A percentile compares a stretch with the other conserved stretches of the same genome.
These are phyloP conservation scores for Ispidina picta DNA, from an alignment of 2,797 vertebrate species.

Conservation along the genomic window DNA sequence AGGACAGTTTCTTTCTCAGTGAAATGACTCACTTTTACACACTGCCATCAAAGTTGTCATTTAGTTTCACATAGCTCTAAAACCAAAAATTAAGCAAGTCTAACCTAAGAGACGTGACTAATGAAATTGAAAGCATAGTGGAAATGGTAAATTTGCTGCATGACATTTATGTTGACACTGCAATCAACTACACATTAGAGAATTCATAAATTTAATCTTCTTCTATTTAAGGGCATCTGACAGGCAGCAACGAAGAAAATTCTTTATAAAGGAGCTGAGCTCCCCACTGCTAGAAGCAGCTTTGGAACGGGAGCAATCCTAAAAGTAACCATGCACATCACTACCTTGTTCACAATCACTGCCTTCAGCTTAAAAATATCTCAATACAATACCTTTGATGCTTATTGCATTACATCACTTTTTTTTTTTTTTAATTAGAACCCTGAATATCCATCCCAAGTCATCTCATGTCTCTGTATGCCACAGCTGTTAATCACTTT, in stretches of 20 bases:
- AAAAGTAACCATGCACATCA: neutral
- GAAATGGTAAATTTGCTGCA: conserved; percentile 38
- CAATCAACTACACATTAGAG: conserved; percentile 67
- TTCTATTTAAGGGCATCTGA: conserved; percentile 30
- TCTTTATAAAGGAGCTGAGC: conserved; percentile 24
- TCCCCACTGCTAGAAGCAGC: conserved; percentile 7
- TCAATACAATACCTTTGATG: neutral
- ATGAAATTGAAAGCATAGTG: conserved; percentile 46
- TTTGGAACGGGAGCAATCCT: neutral
- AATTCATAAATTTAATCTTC: conserved; percentile 46
- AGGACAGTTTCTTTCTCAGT: neutral
- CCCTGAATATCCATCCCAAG: neutral
- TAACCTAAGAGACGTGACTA: conserved; percentile 30
- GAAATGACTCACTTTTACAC: neutral
- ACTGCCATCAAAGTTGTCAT: neutral
- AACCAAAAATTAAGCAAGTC: conserved; percentile 8
- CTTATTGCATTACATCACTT: neutral
- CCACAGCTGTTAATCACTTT: neutral
- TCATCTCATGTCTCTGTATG: neutral
- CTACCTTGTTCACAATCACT: neutral
- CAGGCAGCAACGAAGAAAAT: neutral
- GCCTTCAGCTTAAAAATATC: neutral
- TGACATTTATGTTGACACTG: conserved; percentile 63
- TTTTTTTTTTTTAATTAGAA: neutral
- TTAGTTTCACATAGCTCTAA: neutral